Base-by-base conservation (phyloP, 2,113 vertebrate species). In the Gambusia holbrooki region DNA sequence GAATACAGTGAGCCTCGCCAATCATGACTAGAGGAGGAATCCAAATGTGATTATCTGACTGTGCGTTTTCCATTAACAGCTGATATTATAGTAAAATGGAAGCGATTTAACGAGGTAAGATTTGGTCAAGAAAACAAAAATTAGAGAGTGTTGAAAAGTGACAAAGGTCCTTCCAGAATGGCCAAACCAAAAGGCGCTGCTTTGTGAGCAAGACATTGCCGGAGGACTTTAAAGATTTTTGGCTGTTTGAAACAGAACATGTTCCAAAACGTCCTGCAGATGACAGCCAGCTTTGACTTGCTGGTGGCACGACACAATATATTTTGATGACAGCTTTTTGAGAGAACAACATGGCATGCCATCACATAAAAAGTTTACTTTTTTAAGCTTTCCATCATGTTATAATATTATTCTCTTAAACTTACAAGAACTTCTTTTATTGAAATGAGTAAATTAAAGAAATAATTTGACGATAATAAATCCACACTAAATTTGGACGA, bases 51-150 rank as follows among this genome's bases (percentile, higher is more conserved):
- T 67, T 79, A 32, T 77, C 69, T 86, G 76, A 74, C 69, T 42
- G 35, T 69, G 60, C 83, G 74, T 89, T 84, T 79, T 74, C 77
- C 37, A 76, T 40, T 71, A 65, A 35, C 33, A 60, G 77, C 28
- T 80, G 54, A 45, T 9, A 77, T 77, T 85, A 14, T 0, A 32
- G 58, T 42, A 32, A 17, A 60, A 71, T 71, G 33, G 69, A 6
- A 33, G 35, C 28, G 45, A 64, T 48, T 72, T 61, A 42, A 79
- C 58, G 13, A 66, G 29, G 69, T 37, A 60, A 68, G 54, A 27
- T 17, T 37, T 58, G 14, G 42, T 22, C 11, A 77, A 67, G 80
- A 70, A 1, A 30, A 72, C 14, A 5, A 19, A 48, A 48, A 17
- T 15, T 19, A 19, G 37, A 74, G 9, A 25, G 33, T 37, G 9